Conservation (phyloP, 2,888 invertebrate species). For the Hipparchia sbordonii region DNA sequence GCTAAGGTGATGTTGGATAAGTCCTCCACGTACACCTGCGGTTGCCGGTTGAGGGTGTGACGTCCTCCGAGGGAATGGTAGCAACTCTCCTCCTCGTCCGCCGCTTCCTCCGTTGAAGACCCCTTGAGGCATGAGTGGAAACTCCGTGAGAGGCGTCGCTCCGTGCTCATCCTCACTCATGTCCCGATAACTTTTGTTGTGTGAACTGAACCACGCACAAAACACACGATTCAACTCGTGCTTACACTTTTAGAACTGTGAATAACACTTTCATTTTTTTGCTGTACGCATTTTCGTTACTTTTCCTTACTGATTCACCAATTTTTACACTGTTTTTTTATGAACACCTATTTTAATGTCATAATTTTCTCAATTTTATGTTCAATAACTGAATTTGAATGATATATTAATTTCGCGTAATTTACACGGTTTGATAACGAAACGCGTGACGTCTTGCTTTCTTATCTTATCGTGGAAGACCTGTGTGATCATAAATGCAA, state of each 20-base stretch:
- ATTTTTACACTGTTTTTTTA: slow-evolving; percentile 12
- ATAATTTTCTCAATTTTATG: slow-evolving; percentile 8
- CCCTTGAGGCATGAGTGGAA: slow-evolving; percentile 87
- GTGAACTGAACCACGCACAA: slow-evolving; percentile 45
- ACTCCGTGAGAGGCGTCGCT: slow-evolving; percentile 85
- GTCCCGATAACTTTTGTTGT: slow-evolving; percentile 55
- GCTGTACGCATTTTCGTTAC: slow-evolving; percentile 12
- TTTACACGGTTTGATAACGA: slow-evolving; percentile 8
- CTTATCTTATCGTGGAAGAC: slow-evolving; percentile 40
- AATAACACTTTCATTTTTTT: slow-evolving; percentile 25
- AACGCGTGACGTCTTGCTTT: slow-evolving; percentile 25
- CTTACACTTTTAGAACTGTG: slow-evolving; percentile 16
- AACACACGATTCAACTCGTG: slow-evolving; percentile 30
- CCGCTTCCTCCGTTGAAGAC: slow-evolving; percentile 79
- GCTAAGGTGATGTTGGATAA: slow-evolving; percentile 71
- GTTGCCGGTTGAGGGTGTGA: slow-evolving; percentile 68
- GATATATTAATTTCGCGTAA: background rate
- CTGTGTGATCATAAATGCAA: slow-evolving; percentile 30
- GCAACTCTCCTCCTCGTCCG: slow-evolving; percentile 76
- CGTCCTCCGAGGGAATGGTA: slow-evolving; percentile 77
- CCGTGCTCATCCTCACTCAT: slow-evolving; percentile 80
- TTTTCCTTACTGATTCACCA: slow-evolving; percentile 25
- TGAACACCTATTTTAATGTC: slow-evolving; percentile 5
- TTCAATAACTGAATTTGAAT: slow-evolving; percentile 3
- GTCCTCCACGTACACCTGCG: slow-evolving; percentile 77